A percentile compares a stretch with the other conserved stretches of the same genome.
Evolutionary conservation across 2,113 vertebrate genomes (phyloP).

Genomic region (Cochlearius cochlearius): DNA sequence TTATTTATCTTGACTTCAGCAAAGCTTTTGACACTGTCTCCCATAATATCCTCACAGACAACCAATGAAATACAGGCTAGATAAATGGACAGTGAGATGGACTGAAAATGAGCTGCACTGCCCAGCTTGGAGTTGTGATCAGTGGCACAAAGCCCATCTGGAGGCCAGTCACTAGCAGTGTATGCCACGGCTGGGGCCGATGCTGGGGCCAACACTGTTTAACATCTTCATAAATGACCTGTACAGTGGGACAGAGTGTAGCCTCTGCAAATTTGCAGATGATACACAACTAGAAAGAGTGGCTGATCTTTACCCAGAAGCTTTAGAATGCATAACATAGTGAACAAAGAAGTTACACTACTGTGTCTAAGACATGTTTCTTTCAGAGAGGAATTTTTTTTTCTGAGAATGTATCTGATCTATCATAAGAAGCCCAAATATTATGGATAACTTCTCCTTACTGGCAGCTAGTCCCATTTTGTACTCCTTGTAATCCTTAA

Average conservation of each 20-base stretch:
- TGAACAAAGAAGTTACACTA: not conserved
- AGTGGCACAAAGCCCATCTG: not conserved
- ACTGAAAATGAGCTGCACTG: not conserved
- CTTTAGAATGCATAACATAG: not conserved
- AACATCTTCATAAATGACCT: not conserved
- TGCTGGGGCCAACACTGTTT: not conserved
- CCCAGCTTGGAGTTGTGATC: not conserved
- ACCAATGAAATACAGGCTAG: not conserved
- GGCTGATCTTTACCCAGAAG: not conserved
- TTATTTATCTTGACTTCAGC: not conserved
- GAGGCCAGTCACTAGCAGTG: not conserved
- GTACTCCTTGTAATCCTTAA: not conserved
- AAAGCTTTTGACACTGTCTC: not conserved
- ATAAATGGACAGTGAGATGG: not conserved
- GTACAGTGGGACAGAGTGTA: not conserved
- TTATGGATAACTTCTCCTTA: not conserved
- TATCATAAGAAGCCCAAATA: not conserved
- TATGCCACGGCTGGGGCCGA: not conserved
- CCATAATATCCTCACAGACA: not conserved
- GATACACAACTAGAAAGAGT: not conserved
- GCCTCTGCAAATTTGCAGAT: not conserved
- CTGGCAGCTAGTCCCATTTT: not conserved
- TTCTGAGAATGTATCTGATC: not conserved
- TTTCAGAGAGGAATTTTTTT: not conserved
- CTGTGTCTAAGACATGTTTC: not conserved